A percentile compares a stretch with the other conserved stretches of the same genome.
phyloP scores from a whole-genome alignment of 2,888 invertebrate species.

The Eristalis intricaria region DNA sequence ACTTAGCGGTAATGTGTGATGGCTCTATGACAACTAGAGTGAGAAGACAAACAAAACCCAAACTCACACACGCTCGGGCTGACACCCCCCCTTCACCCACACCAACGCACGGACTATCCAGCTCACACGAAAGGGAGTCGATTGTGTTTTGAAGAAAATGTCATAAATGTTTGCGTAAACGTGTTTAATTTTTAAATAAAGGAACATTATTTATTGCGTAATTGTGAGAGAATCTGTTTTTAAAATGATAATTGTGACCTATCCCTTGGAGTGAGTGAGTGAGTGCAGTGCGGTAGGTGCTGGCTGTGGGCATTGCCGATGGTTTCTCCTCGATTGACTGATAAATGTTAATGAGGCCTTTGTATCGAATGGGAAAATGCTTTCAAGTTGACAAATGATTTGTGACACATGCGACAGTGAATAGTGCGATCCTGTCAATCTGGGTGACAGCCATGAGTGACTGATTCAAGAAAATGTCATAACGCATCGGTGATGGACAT shows the following conservation, averaged over 20 bases:
- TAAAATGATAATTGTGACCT: not conserved
- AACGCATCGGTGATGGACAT: not conserved
- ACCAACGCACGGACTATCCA: not conserved
- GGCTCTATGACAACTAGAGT: conserved; percentile 3
- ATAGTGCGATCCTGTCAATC: not conserved
- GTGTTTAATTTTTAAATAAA: conserved; percentile 37
- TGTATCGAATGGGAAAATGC: not conserved
- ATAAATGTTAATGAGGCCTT: not conserved
- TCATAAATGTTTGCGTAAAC: conserved; percentile 18
- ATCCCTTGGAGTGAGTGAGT: not conserved
- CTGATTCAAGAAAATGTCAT: not conserved
- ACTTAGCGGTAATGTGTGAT: conserved; percentile 45
- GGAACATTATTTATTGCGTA: conserved; percentile 9
- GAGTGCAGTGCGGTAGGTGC: not conserved
- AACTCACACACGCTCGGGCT: not conserved
- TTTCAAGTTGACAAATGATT: not conserved
- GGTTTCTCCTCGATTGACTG: not conserved
- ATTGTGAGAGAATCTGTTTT: conserved; percentile 21
- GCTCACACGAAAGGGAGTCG: not conserved
- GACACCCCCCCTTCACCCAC: not conserved
- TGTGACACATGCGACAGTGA: not conserved
- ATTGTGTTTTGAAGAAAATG: conserved; percentile 9
- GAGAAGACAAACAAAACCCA: not conserved
- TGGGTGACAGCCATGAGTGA: not conserved
- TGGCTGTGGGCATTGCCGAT: not conserved